These are phyloP conservation scores for Pantelozetes paolii DNA, from an alignment of 2,888 invertebrate species.

Conservation along the genomic window DNA sequence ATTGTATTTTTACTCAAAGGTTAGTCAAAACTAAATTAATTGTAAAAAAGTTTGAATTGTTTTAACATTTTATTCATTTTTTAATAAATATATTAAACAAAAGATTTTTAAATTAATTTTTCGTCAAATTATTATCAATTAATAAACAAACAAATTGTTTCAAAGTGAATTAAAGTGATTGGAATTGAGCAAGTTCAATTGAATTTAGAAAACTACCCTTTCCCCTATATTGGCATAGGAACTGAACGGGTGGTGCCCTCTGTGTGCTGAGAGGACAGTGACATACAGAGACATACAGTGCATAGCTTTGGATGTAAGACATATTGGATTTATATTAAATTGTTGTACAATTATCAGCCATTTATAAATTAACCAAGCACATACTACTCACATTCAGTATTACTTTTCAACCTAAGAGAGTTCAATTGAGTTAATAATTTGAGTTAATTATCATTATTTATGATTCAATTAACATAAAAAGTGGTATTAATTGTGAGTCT, in stretches of 20 bases:
- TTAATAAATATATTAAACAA: no score
- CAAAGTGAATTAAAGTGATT: no score
- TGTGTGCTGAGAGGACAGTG: neutral
- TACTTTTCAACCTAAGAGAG: constrained; percentile 13
- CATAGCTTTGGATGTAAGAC: neutral
- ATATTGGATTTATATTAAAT: constrained; percentile 30
- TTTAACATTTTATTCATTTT: no score
- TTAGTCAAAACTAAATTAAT: no score
- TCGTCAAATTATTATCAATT: no score
- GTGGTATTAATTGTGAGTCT: neutral
- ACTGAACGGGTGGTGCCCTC: neutral
- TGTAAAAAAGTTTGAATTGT: no score
- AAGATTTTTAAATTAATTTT: no score
- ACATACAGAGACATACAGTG: neutral
- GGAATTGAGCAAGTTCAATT: no score
- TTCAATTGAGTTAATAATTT: neutral
- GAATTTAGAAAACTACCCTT: no score
- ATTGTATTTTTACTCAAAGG: no score
- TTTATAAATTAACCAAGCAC: neutral
- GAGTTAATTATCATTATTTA: neutral
- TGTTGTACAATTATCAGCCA: constrained; percentile 9
- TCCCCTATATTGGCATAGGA: no score
- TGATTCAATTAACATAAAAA: neutral
- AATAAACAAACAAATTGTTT: no score
- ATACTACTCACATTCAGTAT: neutral